A percentile compares a stretch with the other conserved stretches of the same genome.
These are phyloP conservation scores for Leptocoma aspasia DNA, from an alignment of 2,113 vertebrate genomes.

Conservation along the genomic window DNA sequence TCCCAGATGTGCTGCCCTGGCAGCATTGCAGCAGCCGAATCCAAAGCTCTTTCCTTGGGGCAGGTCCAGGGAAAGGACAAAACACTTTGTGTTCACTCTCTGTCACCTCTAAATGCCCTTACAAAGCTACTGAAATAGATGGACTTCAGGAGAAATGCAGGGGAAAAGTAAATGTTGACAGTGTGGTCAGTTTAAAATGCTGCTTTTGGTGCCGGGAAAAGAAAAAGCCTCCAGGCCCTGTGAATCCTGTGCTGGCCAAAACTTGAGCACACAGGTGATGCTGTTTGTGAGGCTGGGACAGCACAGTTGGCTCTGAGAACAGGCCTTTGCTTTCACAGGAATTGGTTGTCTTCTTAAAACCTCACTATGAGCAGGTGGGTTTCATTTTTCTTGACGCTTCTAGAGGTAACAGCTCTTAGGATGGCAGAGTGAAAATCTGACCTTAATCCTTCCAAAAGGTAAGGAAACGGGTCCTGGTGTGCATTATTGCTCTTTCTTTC, in stretches of 20 bases:
- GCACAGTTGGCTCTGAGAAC: not conserved
- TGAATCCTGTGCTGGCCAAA: not conserved
- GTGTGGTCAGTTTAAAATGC: not conserved
- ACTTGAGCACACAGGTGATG: not conserved
- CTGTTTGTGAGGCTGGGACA: not conserved
- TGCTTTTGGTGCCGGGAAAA: not conserved
- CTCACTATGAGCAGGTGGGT: rapidly evolving
- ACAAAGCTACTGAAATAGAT: not conserved
- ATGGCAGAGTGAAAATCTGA: not conserved
- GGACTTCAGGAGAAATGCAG: not conserved
- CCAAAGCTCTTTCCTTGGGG: not conserved
- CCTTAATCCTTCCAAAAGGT: not conserved
- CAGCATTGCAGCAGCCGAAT: rapidly evolving
- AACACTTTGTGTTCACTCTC: not conserved
- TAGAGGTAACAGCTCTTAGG: not conserved
- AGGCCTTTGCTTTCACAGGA: not conserved
- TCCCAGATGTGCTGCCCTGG: not conserved
- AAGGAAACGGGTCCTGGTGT: not conserved
- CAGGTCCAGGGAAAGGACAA: not conserved
- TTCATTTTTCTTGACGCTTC: not conserved
- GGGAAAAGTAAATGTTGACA: not conserved
- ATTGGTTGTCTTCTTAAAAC: not conserved
- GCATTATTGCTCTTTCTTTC: not conserved
- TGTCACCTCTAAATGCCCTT: not conserved
- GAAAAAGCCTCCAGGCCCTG: not conserved